Evolutionary conservation across 2,888 invertebrate species (phyloP).

Genomic region (Junonia oenone): DNA sequence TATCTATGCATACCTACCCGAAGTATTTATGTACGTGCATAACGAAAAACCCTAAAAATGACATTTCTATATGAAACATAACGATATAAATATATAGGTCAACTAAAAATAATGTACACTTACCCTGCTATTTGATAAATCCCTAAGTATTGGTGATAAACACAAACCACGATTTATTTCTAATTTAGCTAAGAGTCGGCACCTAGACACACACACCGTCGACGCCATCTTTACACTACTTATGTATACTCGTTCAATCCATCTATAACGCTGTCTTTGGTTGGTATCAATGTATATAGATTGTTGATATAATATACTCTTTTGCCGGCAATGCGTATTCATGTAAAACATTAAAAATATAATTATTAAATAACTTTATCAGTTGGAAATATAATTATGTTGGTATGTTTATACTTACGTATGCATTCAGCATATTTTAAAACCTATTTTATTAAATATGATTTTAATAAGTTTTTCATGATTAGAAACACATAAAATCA

Average conservation of each 20-base stretch:
- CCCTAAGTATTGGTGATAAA: constrained; percentile 73
- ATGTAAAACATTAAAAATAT: not conserved
- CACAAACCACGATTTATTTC: constrained; percentile 80
- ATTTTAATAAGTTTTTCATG: too few species aligned
- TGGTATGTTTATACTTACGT: not conserved
- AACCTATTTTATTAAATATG: not conserved
- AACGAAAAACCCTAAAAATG: constrained; percentile 46
- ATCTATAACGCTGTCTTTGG: constrained; percentile 19
- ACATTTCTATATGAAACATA: constrained; percentile 54
- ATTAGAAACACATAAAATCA: too few species aligned
- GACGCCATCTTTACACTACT: constrained; percentile 81
- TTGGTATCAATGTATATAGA: constrained; percentile 22
- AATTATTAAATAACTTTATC: not conserved
- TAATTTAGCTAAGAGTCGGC: constrained; percentile 81
- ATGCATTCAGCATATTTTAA: not conserved
- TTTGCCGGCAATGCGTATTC: not conserved
- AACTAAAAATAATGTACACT: constrained; percentile 44
- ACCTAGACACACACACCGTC: constrained; percentile 80
- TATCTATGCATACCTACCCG: constrained; percentile 39
- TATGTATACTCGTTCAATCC: constrained; percentile 32
- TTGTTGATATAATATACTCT: constrained; percentile 8
- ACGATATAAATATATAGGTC: constrained; percentile 34
- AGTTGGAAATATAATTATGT: not conserved
- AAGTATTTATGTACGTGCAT: constrained; percentile 49
- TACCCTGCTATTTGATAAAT: constrained; percentile 73